Percentiles rank a stretch among this genome's conserved stretches.
phyloP scores from a whole-genome alignment of 2,888 invertebrate species.

The Aleiodes alternator region DNA sequence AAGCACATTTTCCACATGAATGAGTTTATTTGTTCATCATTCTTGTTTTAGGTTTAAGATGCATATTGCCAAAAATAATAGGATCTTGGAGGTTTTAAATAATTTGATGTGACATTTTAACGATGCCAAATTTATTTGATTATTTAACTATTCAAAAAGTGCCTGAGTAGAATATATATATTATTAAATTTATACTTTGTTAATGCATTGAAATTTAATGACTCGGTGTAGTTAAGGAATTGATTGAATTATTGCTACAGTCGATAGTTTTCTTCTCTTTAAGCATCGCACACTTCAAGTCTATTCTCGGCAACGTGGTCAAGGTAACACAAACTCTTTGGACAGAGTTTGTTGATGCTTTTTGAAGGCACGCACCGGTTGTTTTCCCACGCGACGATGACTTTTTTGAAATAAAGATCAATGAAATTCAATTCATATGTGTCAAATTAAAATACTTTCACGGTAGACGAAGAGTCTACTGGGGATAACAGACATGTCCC shows the following conservation, averaged over 20 bases:
- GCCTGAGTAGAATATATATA: too few relatives aligned
- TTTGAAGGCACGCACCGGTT: background rate
- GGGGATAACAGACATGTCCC: constrained; percentile 12
- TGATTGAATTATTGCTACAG: constrained; percentile 25
- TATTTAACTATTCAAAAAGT: too few relatives aligned
- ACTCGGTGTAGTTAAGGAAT: too few relatives aligned
- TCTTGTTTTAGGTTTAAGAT: too few relatives aligned
- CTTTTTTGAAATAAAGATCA: constrained; percentile 11
- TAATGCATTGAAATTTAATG: too few relatives aligned
- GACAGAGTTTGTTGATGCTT: constrained; percentile 2
- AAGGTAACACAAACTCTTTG: constrained; percentile 46
- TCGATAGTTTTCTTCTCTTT: constrained; percentile 47
- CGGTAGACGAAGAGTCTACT: background rate
- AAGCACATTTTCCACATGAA: too few relatives aligned
- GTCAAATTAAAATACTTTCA: background rate
- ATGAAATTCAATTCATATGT: constrained; percentile 9
- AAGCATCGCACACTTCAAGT: constrained; percentile 48
- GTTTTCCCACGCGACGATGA: background rate
- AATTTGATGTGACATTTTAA: too few relatives aligned
- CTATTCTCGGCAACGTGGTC: constrained; percentile 58
- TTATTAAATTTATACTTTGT: too few relatives aligned
- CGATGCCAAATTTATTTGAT: too few relatives aligned
- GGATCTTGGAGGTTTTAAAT: too few relatives aligned
- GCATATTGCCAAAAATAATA: too few relatives aligned
- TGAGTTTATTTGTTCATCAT: too few relatives aligned